These are phyloP conservation scores for Eurypyga helias DNA, from an alignment of 2,113 vertebrate species.

Conservation along the genomic window DNA sequence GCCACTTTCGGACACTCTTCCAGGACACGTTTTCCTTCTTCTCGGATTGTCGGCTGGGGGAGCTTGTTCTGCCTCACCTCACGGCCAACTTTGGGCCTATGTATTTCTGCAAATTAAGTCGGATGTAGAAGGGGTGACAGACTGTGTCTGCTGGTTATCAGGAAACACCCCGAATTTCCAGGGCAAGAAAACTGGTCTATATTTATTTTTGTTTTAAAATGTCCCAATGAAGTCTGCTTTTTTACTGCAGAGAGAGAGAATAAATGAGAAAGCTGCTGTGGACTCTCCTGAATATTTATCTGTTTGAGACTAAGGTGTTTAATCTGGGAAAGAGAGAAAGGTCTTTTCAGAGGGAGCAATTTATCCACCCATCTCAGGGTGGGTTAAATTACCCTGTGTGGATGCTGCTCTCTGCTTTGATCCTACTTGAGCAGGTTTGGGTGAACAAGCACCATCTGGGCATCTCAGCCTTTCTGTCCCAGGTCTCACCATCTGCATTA, in stretches of 20 bases:
- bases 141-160: background rate
- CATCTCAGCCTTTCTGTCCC: background rate
- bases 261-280: slow-evolving; percentile 8
- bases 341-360: background rate
- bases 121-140: slow-evolving; percentile 62
- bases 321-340: background rate
- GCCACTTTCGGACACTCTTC: slow-evolving; percentile 78
- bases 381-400: background rate
- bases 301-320: background rate
- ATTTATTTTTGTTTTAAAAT: slow-evolving; percentile 28
- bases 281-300: background rate
- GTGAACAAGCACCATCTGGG: background rate
- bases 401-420: background rate
- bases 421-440: background rate
- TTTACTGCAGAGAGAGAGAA: background rate
- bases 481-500: background rate
- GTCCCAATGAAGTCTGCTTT: background rate
- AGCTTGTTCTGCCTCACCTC: slow-evolving; percentile 92
- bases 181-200: background rate
- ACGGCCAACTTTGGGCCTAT: slow-evolving; percentile 93
- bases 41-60: slow-evolving; percentile 80
- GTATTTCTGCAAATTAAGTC: slow-evolving; percentile 91
- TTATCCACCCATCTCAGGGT: accelerated
- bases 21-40: slow-evolving; percentile 88
- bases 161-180: background rate